These are phyloP conservation scores for Exephanes ischioxanthus DNA, from an alignment of 2,888 invertebrate species.

Conservation along the genomic window DNA sequence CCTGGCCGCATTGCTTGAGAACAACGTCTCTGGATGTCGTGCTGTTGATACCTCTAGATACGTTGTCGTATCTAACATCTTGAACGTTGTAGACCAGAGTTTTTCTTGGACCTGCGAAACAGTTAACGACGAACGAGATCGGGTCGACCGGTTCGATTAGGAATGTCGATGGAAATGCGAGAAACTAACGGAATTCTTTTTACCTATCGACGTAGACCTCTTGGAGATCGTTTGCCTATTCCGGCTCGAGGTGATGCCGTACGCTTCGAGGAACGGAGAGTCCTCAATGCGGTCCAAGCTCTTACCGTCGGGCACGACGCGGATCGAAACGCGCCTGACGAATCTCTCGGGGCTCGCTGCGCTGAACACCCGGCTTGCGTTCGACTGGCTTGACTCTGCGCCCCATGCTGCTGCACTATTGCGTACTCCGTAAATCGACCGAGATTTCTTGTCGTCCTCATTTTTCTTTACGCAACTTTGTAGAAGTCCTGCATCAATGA, in stretches of 20 bases:
- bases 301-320: slow-evolving; percentile 77
- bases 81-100: slow-evolving; percentile 63
- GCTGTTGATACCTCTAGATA: slow-evolving; percentile 52
- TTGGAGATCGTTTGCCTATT: slow-evolving; percentile 56
- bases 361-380: slow-evolving; percentile 60
- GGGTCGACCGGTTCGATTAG: not conserved
- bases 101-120: slow-evolving; percentile 55
- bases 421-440: slow-evolving; percentile 44
- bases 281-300: slow-evolving; percentile 70
- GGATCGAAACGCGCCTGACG: slow-evolving; percentile 75
- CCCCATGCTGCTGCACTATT: slow-evolving; percentile 52
- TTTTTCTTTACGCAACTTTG: slow-evolving; percentile 75
- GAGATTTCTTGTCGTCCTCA: slow-evolving; percentile 67
- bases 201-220: slow-evolving; percentile 66
- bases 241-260: slow-evolving; percentile 75
- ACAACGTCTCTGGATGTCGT: slow-evolving; percentile 83
- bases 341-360: slow-evolving; percentile 70
- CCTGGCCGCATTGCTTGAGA: slow-evolving; percentile 89
- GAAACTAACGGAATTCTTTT: slow-evolving; percentile 18
- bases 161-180: not conserved
- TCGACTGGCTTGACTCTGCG: slow-evolving; percentile 52
- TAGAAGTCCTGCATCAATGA: slow-evolving; percentile 71
- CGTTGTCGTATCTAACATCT: slow-evolving; percentile 31
- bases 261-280: slow-evolving; percentile 77
- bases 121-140: not conserved